Evolutionary conservation across 2,888 invertebrate genomes (phyloP).

Genomic region (Elmis aenea): DNA sequence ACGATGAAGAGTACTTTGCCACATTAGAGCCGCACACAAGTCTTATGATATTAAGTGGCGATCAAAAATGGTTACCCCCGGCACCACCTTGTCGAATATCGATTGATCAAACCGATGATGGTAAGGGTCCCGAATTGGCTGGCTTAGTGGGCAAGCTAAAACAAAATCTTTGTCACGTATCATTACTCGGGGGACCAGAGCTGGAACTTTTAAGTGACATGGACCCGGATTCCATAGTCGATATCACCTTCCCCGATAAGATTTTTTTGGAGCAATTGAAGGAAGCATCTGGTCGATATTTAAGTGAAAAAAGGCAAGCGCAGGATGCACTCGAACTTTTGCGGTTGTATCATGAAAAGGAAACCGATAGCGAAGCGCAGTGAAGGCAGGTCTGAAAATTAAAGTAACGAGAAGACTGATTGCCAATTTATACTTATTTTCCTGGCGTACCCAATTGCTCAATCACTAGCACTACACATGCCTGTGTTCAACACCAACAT

Average conservation of each 20-base stretch:
- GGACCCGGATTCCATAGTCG: slow-evolving; percentile 83
- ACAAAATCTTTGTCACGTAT: slow-evolving; percentile 78
- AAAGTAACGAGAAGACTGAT: slow-evolving; percentile 22
- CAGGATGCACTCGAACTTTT: slow-evolving; percentile 82
- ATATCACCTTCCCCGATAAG: slow-evolving; percentile 68
- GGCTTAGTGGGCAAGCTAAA: slow-evolving; percentile 72
- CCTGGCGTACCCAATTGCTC: slow-evolving; percentile 24
- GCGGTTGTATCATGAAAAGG: slow-evolving; percentile 60
- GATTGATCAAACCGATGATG: slow-evolving; percentile 57
- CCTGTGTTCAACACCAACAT: slow-evolving; percentile 14
- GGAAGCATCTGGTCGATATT: slow-evolving; percentile 76
- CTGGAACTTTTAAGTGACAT: slow-evolving; percentile 81
- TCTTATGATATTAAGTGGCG: slow-evolving; percentile 73
- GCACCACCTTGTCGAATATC: slow-evolving; percentile 59
- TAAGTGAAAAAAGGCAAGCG: slow-evolving; percentile 79
- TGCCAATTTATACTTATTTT: slow-evolving; percentile 21
- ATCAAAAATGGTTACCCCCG: slow-evolving; percentile 69
- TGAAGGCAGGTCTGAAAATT: slow-evolving; percentile 10
- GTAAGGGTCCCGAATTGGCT: slow-evolving; percentile 59
- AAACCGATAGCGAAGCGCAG: slow-evolving; percentile 23
- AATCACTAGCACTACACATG: slow-evolving; percentile 7
- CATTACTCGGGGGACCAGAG: slow-evolving; percentile 77
- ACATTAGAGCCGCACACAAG: slow-evolving; percentile 84
- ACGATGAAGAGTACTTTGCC: slow-evolving; percentile 92
- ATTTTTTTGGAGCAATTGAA: slow-evolving; percentile 75